phyloP scores from a whole-genome alignment of 2,113 vertebrate genomes.

The Coptodon rendalli region DNA sequence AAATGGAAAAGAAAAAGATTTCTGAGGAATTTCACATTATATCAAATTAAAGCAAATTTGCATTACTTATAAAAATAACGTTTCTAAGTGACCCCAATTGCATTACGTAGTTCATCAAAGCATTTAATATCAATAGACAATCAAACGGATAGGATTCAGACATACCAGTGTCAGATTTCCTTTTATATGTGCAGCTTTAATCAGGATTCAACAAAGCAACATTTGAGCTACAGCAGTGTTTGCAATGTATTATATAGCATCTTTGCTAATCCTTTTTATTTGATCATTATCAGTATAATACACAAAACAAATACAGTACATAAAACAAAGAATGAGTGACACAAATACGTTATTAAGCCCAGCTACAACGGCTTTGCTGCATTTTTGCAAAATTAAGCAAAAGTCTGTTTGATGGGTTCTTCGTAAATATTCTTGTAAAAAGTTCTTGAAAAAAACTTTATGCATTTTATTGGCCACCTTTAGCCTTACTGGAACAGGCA shows the following conservation, averaged over 20 bases:
- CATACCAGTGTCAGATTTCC: not conserved
- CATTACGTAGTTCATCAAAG: not conserved
- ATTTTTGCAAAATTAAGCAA: slow-evolving; percentile 5
- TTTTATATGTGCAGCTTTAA: not conserved
- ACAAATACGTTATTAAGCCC: slow-evolving; percentile 2
- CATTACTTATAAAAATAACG: not conserved
- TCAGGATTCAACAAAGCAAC: not conserved
- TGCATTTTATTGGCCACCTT: not conserved
- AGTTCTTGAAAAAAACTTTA: not conserved
- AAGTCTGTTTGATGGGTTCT: not conserved
- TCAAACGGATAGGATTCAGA: not conserved
- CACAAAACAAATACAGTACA: slow-evolving; percentile 45
- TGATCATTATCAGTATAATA: slow-evolving; percentile 9
- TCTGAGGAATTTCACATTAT: not conserved
- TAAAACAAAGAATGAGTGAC: slow-evolving; percentile 10
- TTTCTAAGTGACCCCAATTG: not conserved
- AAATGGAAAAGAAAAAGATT: not conserved
- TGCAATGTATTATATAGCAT: not conserved
- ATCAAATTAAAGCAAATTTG: not conserved
- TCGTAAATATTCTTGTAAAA: not conserved
- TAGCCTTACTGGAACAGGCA: not conserved
- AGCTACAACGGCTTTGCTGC: slow-evolving; percentile 8
- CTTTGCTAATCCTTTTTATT: slow-evolving; percentile 28
- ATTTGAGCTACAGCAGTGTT: not conserved
- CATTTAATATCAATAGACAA: not conserved